These are phyloP conservation scores for Hemibagrus guttatus DNA, from an alignment of 2,797 vertebrate species.

Conservation along the genomic window DNA sequence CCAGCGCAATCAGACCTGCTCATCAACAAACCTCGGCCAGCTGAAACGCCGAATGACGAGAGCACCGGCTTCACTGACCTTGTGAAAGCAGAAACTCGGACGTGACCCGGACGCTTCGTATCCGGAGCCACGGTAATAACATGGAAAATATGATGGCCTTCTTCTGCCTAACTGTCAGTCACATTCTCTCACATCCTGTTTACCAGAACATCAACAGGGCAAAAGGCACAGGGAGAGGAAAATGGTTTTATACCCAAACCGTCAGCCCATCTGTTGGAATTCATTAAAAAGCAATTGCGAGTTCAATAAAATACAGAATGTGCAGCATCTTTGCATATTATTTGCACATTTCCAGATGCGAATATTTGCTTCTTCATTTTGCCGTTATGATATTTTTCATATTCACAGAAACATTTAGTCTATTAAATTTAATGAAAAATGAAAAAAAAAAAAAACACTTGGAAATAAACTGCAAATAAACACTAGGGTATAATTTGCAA, in stretches of 20 bases:
- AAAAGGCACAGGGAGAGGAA: neutral
- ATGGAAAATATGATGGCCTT: neutral
- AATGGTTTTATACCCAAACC: constrained; percentile 26
- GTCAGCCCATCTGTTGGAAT: constrained; percentile 26
- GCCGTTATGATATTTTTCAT: constrained; percentile 25
- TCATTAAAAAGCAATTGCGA: constrained; percentile 42
- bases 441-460: neutral
- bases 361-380: constrained; percentile 25
- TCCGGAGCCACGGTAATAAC: no score
- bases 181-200: constrained; percentile 17
- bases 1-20: constrained; percentile 47
- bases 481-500: neutral
- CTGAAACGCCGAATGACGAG: constrained; percentile 16
- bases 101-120: neutral
- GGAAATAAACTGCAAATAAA: neutral
- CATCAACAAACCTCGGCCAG: constrained; percentile 46
- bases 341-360: constrained; percentile 33
- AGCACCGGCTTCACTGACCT: constrained; percentile 33
- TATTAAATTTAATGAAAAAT: constrained; percentile 28
- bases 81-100: neutral
- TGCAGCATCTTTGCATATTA: constrained; percentile 3
- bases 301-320: constrained; percentile 38
- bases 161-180: constrained; percentile 9
- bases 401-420: constrained; percentile 38
- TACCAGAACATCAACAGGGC: constrained; percentile 22